Conservation (phyloP, 2,113 vertebrate species). For the Myiagra hebetior region DNA sequence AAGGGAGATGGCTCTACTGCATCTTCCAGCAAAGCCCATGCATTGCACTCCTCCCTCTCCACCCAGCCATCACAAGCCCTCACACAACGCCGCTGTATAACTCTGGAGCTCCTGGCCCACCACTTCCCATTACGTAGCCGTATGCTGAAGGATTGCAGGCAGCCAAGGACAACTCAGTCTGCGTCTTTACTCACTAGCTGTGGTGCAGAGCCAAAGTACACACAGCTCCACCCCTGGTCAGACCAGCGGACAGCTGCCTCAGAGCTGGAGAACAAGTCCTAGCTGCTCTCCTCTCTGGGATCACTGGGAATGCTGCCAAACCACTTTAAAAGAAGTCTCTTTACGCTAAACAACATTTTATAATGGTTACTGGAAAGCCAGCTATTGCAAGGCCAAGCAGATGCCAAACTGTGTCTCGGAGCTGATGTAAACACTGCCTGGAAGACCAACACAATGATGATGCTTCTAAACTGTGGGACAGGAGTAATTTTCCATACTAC, state of each 20-base stretch:
- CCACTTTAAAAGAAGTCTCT: background rate
- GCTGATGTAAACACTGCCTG: background rate
- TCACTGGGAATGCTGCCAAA: constrained; percentile 6
- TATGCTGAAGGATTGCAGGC: accelerated
- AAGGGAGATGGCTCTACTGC: background rate
- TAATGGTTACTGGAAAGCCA: constrained; percentile 7
- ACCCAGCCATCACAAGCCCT: background rate
- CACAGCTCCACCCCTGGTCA: background rate
- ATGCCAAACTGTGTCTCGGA: background rate
- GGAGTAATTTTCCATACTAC: background rate
- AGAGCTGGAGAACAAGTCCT: background rate
- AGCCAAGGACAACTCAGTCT: background rate
- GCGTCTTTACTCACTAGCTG: background rate
- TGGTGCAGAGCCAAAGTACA: background rate
- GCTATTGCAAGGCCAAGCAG: background rate
- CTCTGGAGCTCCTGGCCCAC: background rate
- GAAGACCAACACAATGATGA: background rate
- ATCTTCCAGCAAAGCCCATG: background rate
- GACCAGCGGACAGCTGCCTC: background rate
- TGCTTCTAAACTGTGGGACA: background rate
- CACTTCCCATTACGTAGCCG: accelerated
- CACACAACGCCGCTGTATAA: background rate
- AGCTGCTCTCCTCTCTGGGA: background rate
- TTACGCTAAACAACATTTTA: background rate
- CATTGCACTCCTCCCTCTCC: background rate